Evolutionary conservation across 37 sponge, comb jelly and placozoan genomes (phyloP), one percentile per base, ranked within the genome.

Genomic region (Hexactinellida sp.): DNA sequence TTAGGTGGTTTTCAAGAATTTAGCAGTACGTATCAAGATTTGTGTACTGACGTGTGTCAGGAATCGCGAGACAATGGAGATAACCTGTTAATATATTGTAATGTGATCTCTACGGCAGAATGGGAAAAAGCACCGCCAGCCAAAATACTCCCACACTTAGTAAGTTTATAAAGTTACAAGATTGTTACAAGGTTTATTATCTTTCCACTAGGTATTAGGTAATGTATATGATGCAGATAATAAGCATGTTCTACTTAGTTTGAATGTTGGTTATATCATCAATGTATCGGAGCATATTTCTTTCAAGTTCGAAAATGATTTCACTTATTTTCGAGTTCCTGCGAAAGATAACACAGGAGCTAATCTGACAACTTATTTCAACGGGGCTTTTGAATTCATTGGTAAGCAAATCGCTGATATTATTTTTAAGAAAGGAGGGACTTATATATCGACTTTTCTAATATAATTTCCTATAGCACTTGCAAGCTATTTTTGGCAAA

Each of bases 371-470:
- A 54, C 89, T 24, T 85, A 90, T 37, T 94, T 97, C 85, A 37
- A 85, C 34, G 92, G 92, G 36, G 98, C 98, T 7, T 90, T 95
- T 86, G 86, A 83, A 32, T 97, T 93, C 76, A 92, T 97, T 39
- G 92, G 97, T 97, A 83, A 83, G 93, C 39, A 23, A 82, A 63
- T 38, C 10, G 23, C 21, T 82, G 32, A 52, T 37, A 34, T 32
- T 47, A n/a, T n/a, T n/a, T n/a, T n/a, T n/a, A n/a, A n/a, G n/a
- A n/a, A n/a, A n/a, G n/a, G n/a, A n/a, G n/a, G n/a, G n/a, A n/a
- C n/a, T n/a, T n/a, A n/a, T n/a, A n/a, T n/a, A n/a, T n/a, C n/a
- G n/a, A n/a, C n/a, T n/a, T n/a, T n/a, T n/a, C n/a, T n/a, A n/a
- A n/a, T n/a, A n/a, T n/a, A n/a, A n/a, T n/a, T n/a, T n/a, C n/a